Base-by-base conservation (phyloP, 30 jellyfish, hydroid and myxozoan genomes). In the Sanderia malayensis region DNA sequence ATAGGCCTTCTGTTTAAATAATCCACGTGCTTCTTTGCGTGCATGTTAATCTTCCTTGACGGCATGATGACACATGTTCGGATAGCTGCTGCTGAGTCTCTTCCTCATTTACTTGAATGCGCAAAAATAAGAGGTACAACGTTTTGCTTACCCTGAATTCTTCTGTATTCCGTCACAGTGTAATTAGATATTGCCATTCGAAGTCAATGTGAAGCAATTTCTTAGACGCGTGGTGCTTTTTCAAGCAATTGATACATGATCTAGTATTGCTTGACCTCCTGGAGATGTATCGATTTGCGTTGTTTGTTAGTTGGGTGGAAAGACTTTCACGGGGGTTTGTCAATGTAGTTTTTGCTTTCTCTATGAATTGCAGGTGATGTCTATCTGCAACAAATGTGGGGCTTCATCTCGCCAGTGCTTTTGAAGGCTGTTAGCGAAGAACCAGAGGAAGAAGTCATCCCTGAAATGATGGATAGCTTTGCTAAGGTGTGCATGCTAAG, bases 401-500 rank as follows among this genome's bases (percentile, higher is more conserved):
- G 95, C 15, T 91, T 32, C 61, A 84, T 91, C 24, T 70, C 91
- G 7, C 96, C 98, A 18, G 98, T 83, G 52, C 84, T 91, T 13
- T 62, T 91, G 60, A 83, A 86, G 30, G 94, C 98, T 24, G 75
- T 91, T 31, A 95, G 84, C 33, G 87, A 94, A 0, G 98, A 91
- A 73, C 98, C 98, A 28, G 98, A 91, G 49, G 98, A 91, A 67
- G 96, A 84, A 8, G 98, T 91, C 32, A 81, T 91, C 22, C 98
- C 98, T 9, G 98, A 91, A 78, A 78, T 91, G 95, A 83, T 91
- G 98, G 98, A 91, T 59, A 91, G 98, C 60, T 91, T 91, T 84
- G 96, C 98, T 15, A 91, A 91, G 95, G 98, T 89, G 19, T 9
- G 84, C 30, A 47, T 17, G n/a, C n/a, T n/a, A n/a, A n/a, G n/a